Evolutionary conservation across 1,140 invertebrate genomes (phyloP), one percentile per base, ranked within the genome.

Genomic region (Zeugodacus cucurbitae): DNA sequence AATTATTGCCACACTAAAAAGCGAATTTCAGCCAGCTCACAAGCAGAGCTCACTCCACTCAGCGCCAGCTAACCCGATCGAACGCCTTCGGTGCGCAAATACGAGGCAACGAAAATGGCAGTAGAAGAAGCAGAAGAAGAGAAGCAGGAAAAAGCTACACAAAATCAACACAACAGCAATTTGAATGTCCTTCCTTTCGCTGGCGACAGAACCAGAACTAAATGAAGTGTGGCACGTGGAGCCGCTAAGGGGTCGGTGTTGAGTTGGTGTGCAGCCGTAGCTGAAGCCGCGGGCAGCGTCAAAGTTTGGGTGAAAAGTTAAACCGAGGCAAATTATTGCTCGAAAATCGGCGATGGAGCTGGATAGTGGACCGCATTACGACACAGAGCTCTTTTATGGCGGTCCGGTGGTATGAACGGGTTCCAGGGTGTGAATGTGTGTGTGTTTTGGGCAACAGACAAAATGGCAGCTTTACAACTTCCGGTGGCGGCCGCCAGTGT

Each of bases 381-480:
- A 2, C 20, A 10, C 20, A 86, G 32, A 11, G 20, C 48, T 22
- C 58, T 41, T 59, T 82, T 2, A 7, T n/a, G 41, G 41, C 34
- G 41, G 8, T 34, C 70, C 14, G 41, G 17, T 6, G 34, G 34
- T 70, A 17, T n/a, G 37, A 41, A 20, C 34, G 5, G 34, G n/a
- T n/a, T n/a, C n/a, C n/a, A 7, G 4, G 14, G 0, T 26, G 26
- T 37, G 10, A 10, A 10, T 22, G 22, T 5, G 59, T 62, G 59
- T 32, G 14, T 14, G 44, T 29, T 3, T 26, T 8, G 26, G 44
- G 41, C 37, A 82, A 48, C 74, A 82, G 74, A 44, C 74, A 87
- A 87, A 64, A 87, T 87, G 86, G 86, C 86, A 87, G 57, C 59
- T 87, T 87, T 87, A 87, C 86, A 87, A 87, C 86, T 87, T 87